Evolutionary conservation across 2,113 vertebrate genomes (phyloP).

Genomic region (Peucedramus taeniatus): DNA sequence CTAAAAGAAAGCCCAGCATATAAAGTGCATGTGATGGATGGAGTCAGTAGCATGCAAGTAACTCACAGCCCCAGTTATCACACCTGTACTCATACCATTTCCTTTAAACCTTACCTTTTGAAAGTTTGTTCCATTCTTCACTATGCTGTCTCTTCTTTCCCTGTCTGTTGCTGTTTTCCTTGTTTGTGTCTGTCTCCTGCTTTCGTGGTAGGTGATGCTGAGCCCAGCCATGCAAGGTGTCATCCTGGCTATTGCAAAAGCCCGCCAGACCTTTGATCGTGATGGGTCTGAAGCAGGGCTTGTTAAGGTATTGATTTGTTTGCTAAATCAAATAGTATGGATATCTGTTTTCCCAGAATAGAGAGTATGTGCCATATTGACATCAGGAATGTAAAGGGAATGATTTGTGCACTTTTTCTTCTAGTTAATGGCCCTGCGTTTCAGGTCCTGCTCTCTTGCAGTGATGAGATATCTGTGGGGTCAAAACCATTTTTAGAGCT

Average conservation of each 20-base stretch:
- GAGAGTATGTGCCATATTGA: background rate
- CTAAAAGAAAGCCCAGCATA: background rate
- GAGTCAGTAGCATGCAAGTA: background rate
- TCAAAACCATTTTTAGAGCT: background rate
- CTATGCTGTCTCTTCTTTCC: background rate
- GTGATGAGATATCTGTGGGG: accelerated
- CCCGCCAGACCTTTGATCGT: slow-evolving; percentile 89
- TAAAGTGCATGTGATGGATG: background rate
- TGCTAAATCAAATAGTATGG: background rate
- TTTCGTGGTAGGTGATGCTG: slow-evolving; percentile 88
- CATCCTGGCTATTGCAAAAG: slow-evolving; percentile 95
- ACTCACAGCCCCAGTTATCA: background rate
- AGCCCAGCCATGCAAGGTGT: slow-evolving; percentile 98
- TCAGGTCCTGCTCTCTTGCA: background rate
- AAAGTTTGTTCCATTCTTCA: background rate
- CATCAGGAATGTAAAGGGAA: background rate
- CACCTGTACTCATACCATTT: background rate
- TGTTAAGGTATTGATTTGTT: slow-evolving; percentile 83
- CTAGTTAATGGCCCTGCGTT: background rate
- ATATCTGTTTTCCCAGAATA: background rate
- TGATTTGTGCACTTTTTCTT: accelerated
- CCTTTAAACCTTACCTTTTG: background rate
- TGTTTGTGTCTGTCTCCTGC: slow-evolving; percentile 46
- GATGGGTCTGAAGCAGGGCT: slow-evolving; percentile 96
- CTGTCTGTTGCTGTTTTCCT: background rate